These are phyloP conservation scores for Aegithalos caudatus DNA, from an alignment of 2,113 vertebrate species.

Conservation along the genomic window DNA sequence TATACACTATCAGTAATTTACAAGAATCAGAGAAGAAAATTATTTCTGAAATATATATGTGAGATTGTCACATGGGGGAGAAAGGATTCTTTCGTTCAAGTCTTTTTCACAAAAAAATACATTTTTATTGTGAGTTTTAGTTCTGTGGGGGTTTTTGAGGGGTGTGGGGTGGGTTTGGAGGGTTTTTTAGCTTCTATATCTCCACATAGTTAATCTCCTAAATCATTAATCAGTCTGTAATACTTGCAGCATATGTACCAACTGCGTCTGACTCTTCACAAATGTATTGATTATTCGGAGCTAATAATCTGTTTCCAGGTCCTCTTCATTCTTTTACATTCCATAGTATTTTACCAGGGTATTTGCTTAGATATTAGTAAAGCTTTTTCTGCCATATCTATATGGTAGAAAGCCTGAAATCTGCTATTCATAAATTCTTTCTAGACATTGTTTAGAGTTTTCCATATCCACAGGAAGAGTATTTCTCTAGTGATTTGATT, in stretches of 20 bases:
- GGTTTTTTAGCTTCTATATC: not conserved
- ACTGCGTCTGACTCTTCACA: not conserved
- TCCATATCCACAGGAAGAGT: not conserved
- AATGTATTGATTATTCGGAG: not conserved
- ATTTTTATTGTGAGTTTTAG: not conserved
- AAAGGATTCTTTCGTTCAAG: not conserved
- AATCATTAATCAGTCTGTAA: not conserved
- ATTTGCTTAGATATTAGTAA: not conserved
- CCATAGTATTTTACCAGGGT: not conserved
- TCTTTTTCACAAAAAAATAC: not conserved
- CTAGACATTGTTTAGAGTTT: not conserved
- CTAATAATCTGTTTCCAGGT: not conserved
- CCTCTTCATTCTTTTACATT: not conserved
- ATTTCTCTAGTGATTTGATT: not conserved
- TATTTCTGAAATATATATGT: not conserved
- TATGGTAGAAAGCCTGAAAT: not conserved
- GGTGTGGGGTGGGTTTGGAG: not conserved
- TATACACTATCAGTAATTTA: not conserved
- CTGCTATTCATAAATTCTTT: not conserved
- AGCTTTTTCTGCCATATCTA: not conserved
- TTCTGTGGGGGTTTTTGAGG: not conserved
- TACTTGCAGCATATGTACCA: not conserved
- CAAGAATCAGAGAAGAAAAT: not conserved
- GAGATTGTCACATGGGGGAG: accelerated
- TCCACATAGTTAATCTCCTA: not conserved